These are phyloP conservation scores for Cepaea nemoralis DNA, from an alignment of 1,140 invertebrate species.

Conservation along the genomic window DNA sequence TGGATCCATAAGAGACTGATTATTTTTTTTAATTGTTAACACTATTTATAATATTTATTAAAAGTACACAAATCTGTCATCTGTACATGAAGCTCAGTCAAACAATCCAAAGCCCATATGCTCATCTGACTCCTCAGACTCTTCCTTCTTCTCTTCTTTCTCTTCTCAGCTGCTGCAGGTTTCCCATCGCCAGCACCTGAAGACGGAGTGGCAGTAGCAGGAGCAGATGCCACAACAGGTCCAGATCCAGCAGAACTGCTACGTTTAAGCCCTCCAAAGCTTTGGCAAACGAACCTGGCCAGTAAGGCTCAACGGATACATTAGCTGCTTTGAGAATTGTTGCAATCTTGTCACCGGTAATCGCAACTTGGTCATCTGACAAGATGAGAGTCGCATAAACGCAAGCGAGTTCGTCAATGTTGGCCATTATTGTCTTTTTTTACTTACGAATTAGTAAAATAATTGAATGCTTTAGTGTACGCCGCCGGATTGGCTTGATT, in stretches of 20 bases:
- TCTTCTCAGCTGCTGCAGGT: conserved; percentile 48
- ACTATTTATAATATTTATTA: no score
- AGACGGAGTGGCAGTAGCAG: conserved; percentile 80
- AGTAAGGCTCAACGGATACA: conserved; percentile 98
- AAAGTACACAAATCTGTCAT: no score
- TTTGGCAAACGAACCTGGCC: conserved; percentile 97
- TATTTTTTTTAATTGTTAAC: no score
- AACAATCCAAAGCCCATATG: conserved; percentile 95
- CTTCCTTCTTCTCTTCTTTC: conserved; percentile 81
- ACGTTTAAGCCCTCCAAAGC: conserved; percentile 95
- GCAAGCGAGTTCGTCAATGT: conserved; percentile 94
- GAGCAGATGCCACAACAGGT: conserved; percentile 80
- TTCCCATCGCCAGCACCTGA: conserved; percentile 72
- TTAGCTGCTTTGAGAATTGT: conserved; percentile 96
- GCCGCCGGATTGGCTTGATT: conserved; percentile 73
- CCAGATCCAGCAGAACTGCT: conserved; percentile 89
- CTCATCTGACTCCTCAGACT: conserved; percentile 89
- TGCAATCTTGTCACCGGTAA: conserved; percentile 96
- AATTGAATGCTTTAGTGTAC: conserved; percentile 61
- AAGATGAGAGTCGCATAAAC: conserved; percentile 96
- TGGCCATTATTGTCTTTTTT: conserved; percentile 80
- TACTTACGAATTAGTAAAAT: no score
- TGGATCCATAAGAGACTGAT: no score
- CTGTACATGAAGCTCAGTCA: no score
- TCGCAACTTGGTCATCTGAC: conserved; percentile 95